Base-by-base conservation (phyloP, 2,888 invertebrate species). In the Mystacides longicornis region DNA sequence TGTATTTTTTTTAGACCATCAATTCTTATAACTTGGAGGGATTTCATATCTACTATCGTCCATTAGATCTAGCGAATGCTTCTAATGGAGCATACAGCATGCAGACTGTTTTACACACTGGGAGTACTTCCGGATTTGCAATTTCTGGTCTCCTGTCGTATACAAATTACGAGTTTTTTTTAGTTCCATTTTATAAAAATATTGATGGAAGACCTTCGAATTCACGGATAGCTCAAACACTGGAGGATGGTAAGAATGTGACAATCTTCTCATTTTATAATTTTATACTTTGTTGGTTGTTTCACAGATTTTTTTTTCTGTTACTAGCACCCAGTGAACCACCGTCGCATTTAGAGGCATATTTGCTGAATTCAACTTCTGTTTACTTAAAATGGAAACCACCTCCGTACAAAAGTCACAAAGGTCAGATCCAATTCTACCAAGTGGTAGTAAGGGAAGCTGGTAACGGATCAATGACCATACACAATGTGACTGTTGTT, bases 181-280 rank as follows among this genome's bases (percentile, higher is more conserved):
- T 96, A 63, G 85, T 92, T 66, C 95, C 95, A 55, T 95, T 91
- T 74, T 93, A 87, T 72, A 88, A 86, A 70, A 86, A 83, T 67
- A 85, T 93, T 61, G 91, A 93, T 73, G 93, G 93, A 60, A 85
- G 86, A 67, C 92, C 93, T 49, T 92, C 92, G 59, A 93, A 94
- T 75, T 89, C 89, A 57, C 82, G 84, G 71, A 82, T 83, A 62
- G 85, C 87, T 60, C 81, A 86, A 69, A 94, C 93, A 55, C 78
- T 88, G 61, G 92, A 93, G 77, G 93, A 92, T 75, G 87, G 91
- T 92, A 77, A 58, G 52, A 22, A 49, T 23, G 23, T 37, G n/a
- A n/a, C n/a, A n/a, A n/a, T 49, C 18, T 49, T 7, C 14, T 21
- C 19, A 20, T 22, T 18, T 19, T 23, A 43, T 14, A 16, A 23